These are phyloP conservation scores for Zonotrichia albicollis DNA, from an alignment of 2,797 vertebrate species.

Conservation along the genomic window DNA sequence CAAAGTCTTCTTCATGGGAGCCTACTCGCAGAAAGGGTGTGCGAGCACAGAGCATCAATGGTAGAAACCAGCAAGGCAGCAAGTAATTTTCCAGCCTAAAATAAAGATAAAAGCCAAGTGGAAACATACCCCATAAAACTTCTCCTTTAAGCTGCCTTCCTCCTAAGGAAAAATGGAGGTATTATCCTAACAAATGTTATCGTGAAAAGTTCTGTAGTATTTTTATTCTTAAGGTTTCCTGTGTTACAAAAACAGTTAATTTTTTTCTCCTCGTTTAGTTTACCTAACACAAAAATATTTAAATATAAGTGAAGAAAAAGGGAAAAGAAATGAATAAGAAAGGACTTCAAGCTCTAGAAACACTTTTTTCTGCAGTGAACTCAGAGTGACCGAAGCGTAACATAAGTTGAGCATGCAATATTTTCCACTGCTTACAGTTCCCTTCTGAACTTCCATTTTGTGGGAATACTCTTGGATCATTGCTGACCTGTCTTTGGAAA, in stretches of 20 bases:
- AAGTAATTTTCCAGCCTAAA: not conserved
- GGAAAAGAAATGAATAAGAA: not conserved
- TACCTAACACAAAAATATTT: not conserved
- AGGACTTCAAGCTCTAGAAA: not conserved
- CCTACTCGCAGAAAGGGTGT: not conserved
- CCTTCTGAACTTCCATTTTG: constrained; percentile 66
- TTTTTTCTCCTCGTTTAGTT: not conserved
- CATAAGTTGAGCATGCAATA: constrained; percentile 44
- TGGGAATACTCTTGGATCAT: constrained; percentile 62
- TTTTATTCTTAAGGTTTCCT: not conserved
- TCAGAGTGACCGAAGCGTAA: not conserved
- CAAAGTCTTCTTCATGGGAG: not conserved
- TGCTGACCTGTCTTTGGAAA: constrained; percentile 67
- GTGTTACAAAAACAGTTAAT: not conserved
- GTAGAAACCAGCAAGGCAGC: not conserved
- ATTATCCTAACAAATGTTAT: not conserved
- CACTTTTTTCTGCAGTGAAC: constrained; percentile 12
- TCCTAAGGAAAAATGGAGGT: not conserved
- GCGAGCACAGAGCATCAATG: not conserved
- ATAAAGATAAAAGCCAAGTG: not conserved
- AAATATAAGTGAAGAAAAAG: not conserved
- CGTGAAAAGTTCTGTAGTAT: not conserved
- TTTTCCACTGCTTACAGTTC: constrained; percentile 64
- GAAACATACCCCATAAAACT: not conserved
- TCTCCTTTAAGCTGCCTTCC: not conserved